Evolutionary conservation across 2,888 invertebrate genomes (phyloP), one percentile per base, ranked within the genome.

Genomic region (Eupithecia subfuscata): DNA sequence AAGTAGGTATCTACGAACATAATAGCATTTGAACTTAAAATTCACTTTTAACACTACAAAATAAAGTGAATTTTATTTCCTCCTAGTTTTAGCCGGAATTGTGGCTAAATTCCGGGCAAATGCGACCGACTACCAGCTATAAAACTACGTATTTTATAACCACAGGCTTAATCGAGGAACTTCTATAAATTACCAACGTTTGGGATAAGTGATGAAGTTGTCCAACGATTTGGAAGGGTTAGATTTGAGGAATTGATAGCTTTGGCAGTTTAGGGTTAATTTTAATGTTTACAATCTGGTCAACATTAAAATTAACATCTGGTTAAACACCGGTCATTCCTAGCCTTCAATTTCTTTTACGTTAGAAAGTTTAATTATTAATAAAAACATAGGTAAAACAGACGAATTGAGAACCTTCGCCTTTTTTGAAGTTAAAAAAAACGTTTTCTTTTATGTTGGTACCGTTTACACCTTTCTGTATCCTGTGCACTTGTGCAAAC

Each of bases 61-160:
- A 12, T 25, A 25, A 25, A 60, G 12, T 25, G 18, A 64, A 34
- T 18, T 64, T 64, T 8, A 18, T 16, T 64, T 9, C 18, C 7
- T 56, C n/a, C 52, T 8, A 14, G 30, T 34, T 34, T 34, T 34
- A 64, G 2, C 34, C 16, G 18, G 3, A 18, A 34, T 18, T 22
- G 2, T 30, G 30, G 8, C 18, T 7, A 34, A 34, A 34, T 64
- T 34, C 34, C 7, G 9, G 64, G 52, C 11, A 64, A 16, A 30
- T 64, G 16, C 34, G 22, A 14, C 68, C 22, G 37, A 75, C 75
- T 73, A 77, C 75, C 37, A 73, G 73, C 77, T 77, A 82, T 78
- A 78, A 81, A 78, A 83, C 87, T 85, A 82, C 84, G 84, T 80
- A 78, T 83, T 87, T 85, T 88, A 85, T 77, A 85, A 85, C 84